Conservation (phyloP, 2,797 vertebrate species). For the Mionectes olivaceus region DNA sequence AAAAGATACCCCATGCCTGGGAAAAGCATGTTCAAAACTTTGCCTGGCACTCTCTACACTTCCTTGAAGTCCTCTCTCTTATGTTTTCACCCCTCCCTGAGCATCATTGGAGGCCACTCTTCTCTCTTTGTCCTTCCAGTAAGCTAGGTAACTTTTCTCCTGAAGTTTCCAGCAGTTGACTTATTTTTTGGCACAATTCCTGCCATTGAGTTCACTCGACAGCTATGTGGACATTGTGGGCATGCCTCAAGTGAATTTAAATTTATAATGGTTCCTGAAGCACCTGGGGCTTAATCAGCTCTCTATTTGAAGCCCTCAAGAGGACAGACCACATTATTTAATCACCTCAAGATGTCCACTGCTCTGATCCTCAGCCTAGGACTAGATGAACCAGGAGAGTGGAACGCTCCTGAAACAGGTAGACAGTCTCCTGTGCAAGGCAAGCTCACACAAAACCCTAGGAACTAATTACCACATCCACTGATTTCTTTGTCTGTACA, state of each 20-base stretch:
- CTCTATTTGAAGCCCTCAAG: background rate
- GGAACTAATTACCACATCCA: background rate
- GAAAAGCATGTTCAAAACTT: background rate
- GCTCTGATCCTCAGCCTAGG: background rate
- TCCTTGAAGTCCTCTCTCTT: background rate
- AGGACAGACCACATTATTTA: background rate
- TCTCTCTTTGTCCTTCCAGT: background rate
- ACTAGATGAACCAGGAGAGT: background rate
- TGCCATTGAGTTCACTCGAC: background rate
- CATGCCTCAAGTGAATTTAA: background rate
- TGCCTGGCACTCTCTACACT: background rate
- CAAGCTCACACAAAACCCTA: background rate
- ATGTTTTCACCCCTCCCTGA: background rate
- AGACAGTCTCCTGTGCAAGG: background rate
- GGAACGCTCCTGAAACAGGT: background rate
- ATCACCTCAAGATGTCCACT: background rate
- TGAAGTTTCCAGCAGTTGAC: background rate
- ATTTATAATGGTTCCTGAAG: background rate
- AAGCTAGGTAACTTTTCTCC: background rate
- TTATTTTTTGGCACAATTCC: background rate
- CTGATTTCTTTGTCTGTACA: background rate
- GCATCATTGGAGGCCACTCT: background rate
- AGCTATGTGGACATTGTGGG: background rate
- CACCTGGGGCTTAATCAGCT: background rate
- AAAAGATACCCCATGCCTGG: background rate